A percentile compares a stretch with the other conserved stretches of the same genome.
These are phyloP conservation scores for Melikaiella ostensackeni DNA, from an alignment of 2,888 invertebrate genomes.

Conservation along the genomic window DNA sequence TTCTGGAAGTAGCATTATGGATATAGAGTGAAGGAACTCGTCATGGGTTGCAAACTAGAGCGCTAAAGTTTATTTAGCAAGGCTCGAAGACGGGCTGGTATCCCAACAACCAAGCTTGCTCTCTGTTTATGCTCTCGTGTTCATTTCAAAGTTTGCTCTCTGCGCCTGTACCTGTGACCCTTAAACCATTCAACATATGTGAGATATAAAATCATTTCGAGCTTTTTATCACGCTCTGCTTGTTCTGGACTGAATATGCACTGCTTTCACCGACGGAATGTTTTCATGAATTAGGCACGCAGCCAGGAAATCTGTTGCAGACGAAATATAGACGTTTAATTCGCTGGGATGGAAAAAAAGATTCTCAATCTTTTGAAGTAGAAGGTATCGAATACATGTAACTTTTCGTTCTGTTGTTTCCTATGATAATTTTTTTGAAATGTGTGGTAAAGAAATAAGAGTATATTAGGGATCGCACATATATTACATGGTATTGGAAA, in stretches of 20 bases:
- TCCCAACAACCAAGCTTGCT: neutral
- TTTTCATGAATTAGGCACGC: conserved; percentile 29
- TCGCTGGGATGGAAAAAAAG: neutral
- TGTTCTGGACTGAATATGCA: conserved; percentile 32
- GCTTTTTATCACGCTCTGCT: conserved; percentile 39
- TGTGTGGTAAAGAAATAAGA: no score
- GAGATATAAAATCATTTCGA: conserved; percentile 36
- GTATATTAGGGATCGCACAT: no score
- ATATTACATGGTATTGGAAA: no score
- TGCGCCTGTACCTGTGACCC: neutral
- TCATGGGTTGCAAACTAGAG: conserved; percentile 46
- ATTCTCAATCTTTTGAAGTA: conserved; percentile 1
- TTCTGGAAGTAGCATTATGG: conserved; percentile 54
- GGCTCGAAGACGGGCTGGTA: conserved; percentile 38
- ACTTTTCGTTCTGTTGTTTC: neutral
- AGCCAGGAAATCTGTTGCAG: conserved; percentile 25
- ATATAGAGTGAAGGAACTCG: conserved; percentile 28
- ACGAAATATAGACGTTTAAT: conserved; percentile 23
- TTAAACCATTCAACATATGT: conserved; percentile 31
- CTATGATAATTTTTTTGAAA: neutral
- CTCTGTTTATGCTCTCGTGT: conserved; percentile 31
- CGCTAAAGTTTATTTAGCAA: conserved; percentile 43
- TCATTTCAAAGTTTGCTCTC: conserved; percentile 23
- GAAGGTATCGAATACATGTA: neutral
- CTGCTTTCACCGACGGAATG: conserved; percentile 27